Conservation (phyloP, 2,113 vertebrate genomes). For the Macrotus californicus region DNA sequence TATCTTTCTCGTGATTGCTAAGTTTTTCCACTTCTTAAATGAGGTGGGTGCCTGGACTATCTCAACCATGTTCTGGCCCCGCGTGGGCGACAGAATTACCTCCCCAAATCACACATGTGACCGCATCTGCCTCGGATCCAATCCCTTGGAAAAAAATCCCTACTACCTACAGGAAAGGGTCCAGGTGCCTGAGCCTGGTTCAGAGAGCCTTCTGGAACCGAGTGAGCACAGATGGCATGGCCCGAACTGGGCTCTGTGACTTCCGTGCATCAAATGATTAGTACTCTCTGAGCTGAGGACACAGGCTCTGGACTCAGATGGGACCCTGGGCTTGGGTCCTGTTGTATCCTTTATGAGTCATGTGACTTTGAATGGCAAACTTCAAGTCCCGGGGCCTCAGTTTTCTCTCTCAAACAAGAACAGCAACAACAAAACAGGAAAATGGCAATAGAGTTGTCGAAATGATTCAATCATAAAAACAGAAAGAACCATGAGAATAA, state of each 20-base stretch:
- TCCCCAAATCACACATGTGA: background rate
- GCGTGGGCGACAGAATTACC: background rate
- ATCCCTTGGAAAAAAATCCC: background rate
- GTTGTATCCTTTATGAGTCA: background rate
- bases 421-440: background rate
- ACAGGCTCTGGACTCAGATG: background rate
- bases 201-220: background rate
- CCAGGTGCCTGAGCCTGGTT: background rate
- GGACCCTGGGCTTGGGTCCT: background rate
- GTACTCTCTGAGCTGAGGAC: background rate
- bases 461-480: background rate
- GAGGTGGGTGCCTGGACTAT: background rate
- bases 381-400: background rate
- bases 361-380: background rate
- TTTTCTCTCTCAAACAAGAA: background rate
- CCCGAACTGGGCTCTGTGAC: background rate
- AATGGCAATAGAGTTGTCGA: background rate
- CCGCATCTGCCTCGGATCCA: background rate
- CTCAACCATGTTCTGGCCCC: background rate
- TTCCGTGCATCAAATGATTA: background rate
- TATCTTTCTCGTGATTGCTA: background rate
- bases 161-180: background rate
- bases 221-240: accelerated
- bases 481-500: background rate
- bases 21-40: background rate